Base-by-base conservation (phyloP, 2,797 vertebrate genomes). In the Siniperca obscura region DNA sequence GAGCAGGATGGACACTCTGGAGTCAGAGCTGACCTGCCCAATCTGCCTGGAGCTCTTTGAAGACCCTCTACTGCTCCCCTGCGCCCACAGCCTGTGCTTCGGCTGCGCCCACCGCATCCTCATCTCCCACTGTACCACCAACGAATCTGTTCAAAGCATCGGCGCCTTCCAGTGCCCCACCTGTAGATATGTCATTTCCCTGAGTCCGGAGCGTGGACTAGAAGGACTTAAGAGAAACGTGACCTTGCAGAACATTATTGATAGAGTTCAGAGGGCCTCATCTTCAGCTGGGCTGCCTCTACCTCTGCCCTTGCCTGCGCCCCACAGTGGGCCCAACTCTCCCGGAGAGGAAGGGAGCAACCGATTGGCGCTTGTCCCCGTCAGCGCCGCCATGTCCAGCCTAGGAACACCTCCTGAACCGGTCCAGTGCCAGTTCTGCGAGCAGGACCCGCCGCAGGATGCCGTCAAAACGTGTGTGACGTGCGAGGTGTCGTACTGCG, bases 1-100 rank as follows among this genome's bases (percentile, higher is more conserved):
- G 96, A 94, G 89, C 97, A 99, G 98, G 95, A 99, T 99, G 98
- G 97, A 99, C 97, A 97, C 97, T 96, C 96, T 99, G 96, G 98
- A 99, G 97, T 98, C 98, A 90, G 98, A 99, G 96, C 96, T 98
- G 95, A 99, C 98, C 96, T 99, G 98, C 95, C 98, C 98, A 97
- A 98, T 99, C 95, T 99, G 98, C 96, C 97, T 99, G 95, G 98
- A 99, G 97, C 97, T 98, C 91, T 99, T 99, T 89, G 97, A 98
- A 93, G 98, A 98, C 93, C 98, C 98, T 13, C 96, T 98, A 87
- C 96, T 99, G 95, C 97, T 99, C 92, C 98, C 98, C 92, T 98
- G 98, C 0, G 97, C 97, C 89, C 98, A 99, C 95, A 99, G 98
- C 92, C 95, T 99, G 92, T 99, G 98, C 87, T 98, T 99, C 90